phyloP scores from a whole-genome alignment of 2,888 invertebrate species.

The Brachyptera risi region DNA sequence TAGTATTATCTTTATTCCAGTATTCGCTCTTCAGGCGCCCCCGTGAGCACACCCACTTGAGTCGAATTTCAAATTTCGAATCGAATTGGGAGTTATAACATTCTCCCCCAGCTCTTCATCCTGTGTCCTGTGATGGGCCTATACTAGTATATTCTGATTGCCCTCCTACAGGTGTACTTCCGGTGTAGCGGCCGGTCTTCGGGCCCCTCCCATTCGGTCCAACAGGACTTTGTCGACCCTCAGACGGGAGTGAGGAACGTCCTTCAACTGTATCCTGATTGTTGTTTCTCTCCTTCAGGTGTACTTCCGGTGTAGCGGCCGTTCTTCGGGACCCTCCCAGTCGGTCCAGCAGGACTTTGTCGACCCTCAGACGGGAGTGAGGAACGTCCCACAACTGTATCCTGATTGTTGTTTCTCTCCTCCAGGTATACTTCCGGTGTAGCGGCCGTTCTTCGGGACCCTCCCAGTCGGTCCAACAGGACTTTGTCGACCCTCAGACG shows the following conservation, averaged over 20 bases:
- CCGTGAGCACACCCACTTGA: too few species aligned
- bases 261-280: too few species aligned
- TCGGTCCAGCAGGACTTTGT: slow-evolving; percentile 76
- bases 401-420: too few species aligned
- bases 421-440: slow-evolving; percentile 83
- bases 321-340: slow-evolving; percentile 41
- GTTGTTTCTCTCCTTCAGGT: slow-evolving; percentile 71
- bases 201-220: slow-evolving; percentile 51
- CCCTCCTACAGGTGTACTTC: slow-evolving; percentile 84
- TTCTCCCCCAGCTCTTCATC: too few species aligned
- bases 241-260: slow-evolving; percentile 84
- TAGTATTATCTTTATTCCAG: too few species aligned
- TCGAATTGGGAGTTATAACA: too few species aligned
- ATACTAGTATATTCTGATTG: too few species aligned
- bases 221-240: slow-evolving; percentile 83
- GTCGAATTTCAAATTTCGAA: too few species aligned
- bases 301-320: slow-evolving; percentile 87
- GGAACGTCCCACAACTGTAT: too few species aligned
- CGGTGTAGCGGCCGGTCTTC: slow-evolving; percentile 70
- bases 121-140: too few species aligned
- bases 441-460: slow-evolving; percentile 55
- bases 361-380: slow-evolving; percentile 82
- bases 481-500: slow-evolving; percentile 85
- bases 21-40: too few species aligned
- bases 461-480: slow-evolving; percentile 62